These are phyloP conservation scores for Setipinna tenuifilis DNA, from an alignment of 2,797 vertebrate species.

Conservation along the genomic window DNA sequence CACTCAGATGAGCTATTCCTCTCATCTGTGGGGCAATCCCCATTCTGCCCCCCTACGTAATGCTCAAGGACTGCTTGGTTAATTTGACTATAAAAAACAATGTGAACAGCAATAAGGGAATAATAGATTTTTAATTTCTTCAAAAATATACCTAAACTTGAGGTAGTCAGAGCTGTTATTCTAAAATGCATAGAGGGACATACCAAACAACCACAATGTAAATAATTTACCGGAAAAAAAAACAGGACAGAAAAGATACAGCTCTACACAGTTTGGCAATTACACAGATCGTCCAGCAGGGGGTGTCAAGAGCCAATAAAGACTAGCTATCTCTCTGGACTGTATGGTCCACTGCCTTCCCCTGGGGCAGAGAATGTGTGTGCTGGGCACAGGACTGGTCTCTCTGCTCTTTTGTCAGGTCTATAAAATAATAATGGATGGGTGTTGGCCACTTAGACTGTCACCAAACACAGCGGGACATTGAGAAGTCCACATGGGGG, in stretches of 20 bases:
- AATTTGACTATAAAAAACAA: neutral
- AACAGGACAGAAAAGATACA: neutral
- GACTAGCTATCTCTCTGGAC: neutral
- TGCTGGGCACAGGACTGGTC: neutral
- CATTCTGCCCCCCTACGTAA: neutral
- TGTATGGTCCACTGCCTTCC: neutral
- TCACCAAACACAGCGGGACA: neutral
- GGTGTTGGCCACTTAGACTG: neutral
- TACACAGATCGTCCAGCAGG: conserved; percentile 7
- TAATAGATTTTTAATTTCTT: neutral
- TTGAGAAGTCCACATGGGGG: neutral
- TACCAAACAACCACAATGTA: neutral
- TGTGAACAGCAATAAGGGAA: neutral
- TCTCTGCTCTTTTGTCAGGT: neutral
- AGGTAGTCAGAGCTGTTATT: neutral
- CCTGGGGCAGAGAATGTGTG: neutral
- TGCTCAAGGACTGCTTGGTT: neutral
- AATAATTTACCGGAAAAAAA: neutral
- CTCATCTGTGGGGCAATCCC: neutral
- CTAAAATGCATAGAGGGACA: neutral
- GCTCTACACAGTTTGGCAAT: neutral
- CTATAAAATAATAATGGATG: conserved; percentile 23
- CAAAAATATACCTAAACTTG: neutral
- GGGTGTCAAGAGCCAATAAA: conserved; percentile 2
- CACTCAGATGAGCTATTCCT: neutral